Evolutionary conservation across 2,797 vertebrate genomes (phyloP).

Genomic region (Sylvia borin): DNA sequence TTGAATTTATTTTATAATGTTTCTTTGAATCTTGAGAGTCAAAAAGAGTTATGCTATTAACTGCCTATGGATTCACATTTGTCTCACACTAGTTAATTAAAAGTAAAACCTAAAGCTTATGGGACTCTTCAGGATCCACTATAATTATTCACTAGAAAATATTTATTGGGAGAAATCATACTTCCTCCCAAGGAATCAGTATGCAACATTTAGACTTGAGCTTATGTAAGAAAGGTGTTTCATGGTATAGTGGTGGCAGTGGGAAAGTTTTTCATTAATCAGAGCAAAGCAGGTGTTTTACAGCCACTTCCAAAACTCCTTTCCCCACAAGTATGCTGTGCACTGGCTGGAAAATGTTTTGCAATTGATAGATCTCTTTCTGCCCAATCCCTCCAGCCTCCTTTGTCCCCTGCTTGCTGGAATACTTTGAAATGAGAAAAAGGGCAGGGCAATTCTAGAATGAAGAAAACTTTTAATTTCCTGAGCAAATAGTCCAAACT

Average conservation of each 20-base stretch:
- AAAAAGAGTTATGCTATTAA: neutral
- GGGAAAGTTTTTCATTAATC: neutral
- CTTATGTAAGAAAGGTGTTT: neutral
- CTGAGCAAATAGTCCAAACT: neutral
- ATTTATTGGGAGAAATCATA: neutral
- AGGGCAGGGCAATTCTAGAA: neutral
- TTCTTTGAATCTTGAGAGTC: neutral
- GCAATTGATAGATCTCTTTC: neutral
- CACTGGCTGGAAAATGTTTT: neutral
- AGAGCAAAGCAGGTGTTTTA: neutral
- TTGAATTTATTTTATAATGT: neutral
- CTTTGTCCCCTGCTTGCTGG: neutral
- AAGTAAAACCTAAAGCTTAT: neutral
- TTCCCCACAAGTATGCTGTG: neutral
- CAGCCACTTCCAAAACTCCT: neutral
- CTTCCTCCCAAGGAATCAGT: neutral
- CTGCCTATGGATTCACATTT: neutral
- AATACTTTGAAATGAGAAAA: neutral
- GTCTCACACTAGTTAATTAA: neutral
- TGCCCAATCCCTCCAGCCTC: neutral
- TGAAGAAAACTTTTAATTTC: neutral
- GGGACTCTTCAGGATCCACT: neutral
- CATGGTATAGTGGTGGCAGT: fast-evolving
- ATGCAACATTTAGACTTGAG: neutral
- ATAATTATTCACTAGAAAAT: neutral